These are phyloP conservation scores for Petroica traversi DNA, from an alignment of 2,113 vertebrate species.

Conservation along the genomic window DNA sequence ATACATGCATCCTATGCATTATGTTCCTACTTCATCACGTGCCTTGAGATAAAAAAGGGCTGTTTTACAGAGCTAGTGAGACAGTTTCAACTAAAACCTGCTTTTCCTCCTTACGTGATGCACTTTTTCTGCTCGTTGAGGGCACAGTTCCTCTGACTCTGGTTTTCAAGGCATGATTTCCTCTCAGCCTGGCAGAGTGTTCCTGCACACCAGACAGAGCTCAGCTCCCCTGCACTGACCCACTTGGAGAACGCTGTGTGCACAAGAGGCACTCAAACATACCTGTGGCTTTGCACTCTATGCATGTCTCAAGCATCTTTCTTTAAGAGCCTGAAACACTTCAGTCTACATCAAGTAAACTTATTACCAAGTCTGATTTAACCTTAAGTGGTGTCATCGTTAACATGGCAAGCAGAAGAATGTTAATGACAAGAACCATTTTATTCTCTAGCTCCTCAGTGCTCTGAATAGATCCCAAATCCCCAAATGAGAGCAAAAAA, in stretches of 20 bases:
- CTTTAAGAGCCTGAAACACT: conserved; percentile 22
- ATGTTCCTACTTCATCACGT: fast-evolving
- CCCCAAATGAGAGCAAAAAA: neutral
- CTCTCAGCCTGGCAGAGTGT: neutral
- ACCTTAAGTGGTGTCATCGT: conserved; percentile 38
- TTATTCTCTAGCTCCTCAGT: conserved; percentile 36
- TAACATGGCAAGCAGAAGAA: conserved; percentile 38
- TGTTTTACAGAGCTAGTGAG: neutral
- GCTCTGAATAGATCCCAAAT: conserved; percentile 41
- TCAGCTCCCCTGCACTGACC: neutral
- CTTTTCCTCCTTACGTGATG: neutral
- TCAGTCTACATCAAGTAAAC: conserved; percentile 40
- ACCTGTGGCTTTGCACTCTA: conserved; percentile 2
- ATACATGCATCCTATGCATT: too few relatives aligned
- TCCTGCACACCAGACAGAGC: neutral
- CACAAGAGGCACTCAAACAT: neutral
- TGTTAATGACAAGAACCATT: conserved; percentile 39
- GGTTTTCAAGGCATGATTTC: neutral
- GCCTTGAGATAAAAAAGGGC: neutral
- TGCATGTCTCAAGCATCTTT: neutral
- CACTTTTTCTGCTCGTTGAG: neutral
- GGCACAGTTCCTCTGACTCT: neutral
- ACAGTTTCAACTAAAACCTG: neutral
- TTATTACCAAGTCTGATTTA: conserved; percentile 54
- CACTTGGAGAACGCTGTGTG: neutral